Base-by-base conservation (phyloP, 2,113 vertebrate genomes). In the Ageneiosus marmoratus region DNA sequence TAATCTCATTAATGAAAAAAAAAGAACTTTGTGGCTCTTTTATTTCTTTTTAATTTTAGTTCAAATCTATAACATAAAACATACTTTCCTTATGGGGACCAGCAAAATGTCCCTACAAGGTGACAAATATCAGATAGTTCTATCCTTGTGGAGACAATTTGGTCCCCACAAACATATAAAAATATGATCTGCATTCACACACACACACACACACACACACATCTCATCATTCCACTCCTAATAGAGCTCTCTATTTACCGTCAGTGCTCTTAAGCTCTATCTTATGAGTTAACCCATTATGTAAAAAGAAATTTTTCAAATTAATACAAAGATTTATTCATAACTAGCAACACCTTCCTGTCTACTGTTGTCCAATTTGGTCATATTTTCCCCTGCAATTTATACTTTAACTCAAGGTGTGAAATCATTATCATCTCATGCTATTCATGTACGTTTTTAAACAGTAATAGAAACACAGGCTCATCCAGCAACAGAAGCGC, bases 191-290 rank as follows among this genome's bases (percentile, higher is more conserved):
- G 3, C 37, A 41, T 5, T 41, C 37, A 41, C 37, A 63, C 72
- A 75, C 55, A 83, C 70, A 76, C 73, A 60, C 56, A 51, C 72
- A 75, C 48, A 74, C 2, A 29, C 46, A 53, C 27, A 77, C 32
- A n/a, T 22, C 50, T 46, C 80, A 32, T 34, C 41, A 62, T 79
- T 44, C 34, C 9, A 11, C 15, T 78, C 58, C 48, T 50, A 74
- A 74, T 27, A 6, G 37, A 24, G 75, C 75, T 60, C 34, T 29
- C 41, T 79, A 56, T 79, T 48, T 63, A 18, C 8, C 32, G 56
- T 79, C 77, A 79, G n/a, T 79, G 13, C 46, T 51, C n/a, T 12
- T 8, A 50, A 41, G 37, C 22, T 13, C 48, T 32, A 20, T n/a
- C 72, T 32, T 11, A 32, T 29, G 48, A 32, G 15, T 18, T 8